These are phyloP conservation scores for Aptenodytes patagonicus DNA, from an alignment of 2,113 vertebrate species.

Conservation along the genomic window DNA sequence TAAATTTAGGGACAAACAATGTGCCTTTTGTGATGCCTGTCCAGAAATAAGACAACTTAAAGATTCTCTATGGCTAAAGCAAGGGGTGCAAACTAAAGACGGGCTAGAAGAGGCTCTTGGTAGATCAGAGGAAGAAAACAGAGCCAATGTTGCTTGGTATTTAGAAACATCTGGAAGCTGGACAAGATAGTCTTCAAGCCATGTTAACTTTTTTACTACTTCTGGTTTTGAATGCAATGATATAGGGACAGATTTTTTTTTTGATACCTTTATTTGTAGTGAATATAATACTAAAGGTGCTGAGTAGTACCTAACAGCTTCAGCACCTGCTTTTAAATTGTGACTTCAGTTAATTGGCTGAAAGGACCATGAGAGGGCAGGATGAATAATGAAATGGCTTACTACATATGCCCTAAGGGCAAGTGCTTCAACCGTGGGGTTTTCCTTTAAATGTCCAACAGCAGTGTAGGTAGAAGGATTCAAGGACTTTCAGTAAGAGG, in stretches of 20 bases:
- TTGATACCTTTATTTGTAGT: background rate
- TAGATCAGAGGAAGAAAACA: background rate
- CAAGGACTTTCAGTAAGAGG: background rate
- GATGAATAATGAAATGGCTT: background rate
- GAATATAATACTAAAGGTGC: background rate
- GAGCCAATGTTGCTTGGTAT: background rate
- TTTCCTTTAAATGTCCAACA: background rate
- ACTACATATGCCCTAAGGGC: accelerated
- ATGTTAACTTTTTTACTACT: background rate
- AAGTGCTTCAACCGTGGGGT: background rate
- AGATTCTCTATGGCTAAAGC: background rate
- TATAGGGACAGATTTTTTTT: background rate
- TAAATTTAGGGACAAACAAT: background rate
- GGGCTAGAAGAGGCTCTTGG: background rate
- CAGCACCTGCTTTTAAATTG: background rate
- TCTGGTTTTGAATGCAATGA: background rate
- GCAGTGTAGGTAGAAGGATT: background rate
- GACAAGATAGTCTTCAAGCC: background rate
- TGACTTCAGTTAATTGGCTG: background rate
- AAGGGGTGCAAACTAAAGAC: background rate
- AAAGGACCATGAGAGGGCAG: background rate
- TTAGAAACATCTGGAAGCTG: background rate
- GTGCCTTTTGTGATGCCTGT: background rate
- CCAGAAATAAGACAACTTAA: background rate
- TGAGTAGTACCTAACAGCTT: background rate